Base-by-base conservation (phyloP, 2,797 vertebrate genomes). In the Huso huso region DNA sequence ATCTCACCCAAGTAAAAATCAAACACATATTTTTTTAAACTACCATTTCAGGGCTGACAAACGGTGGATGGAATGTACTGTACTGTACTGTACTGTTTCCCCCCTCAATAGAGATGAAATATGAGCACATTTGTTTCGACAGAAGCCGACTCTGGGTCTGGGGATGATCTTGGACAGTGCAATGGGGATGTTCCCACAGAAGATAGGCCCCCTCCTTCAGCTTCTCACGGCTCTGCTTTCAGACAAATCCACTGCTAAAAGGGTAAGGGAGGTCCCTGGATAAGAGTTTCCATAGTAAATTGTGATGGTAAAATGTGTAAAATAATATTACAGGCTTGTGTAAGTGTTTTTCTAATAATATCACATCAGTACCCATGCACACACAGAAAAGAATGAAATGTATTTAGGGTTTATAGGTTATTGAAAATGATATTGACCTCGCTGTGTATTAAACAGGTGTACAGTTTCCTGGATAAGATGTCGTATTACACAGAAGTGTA, bases 401-500 rank as follows among this genome's bases (percentile, higher is more conserved):
- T 37, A 37, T 37, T 37, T 37, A 37, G 23, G 23, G 23, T 37
- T 4, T 37, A 18, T 3, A 4, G 2, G 23, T 50, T n/a, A 15
- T 49, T 37, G 52, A 15, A 49, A 48, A 18, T 15, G n/a, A 59
- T 10, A 51, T 55, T 64, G 15, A 59, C 9, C 5, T 48, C 58
- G 11, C 3, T 60, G 13, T 66, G 1, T 75, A 4, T 48, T 62
- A 48, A 70, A 60, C 84, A 99, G 97, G 96, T 98, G 0, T 99
- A 98, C 80, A 97, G 87, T 71, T 95, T 99, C 79, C 82, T 99
- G 82, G 95, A 99, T 79, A 98, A 98, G 80, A 97, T 98, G 97
- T 95, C 92, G 5, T 96, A 93, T 80, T 99, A 95, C 72, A 97
- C 96, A 0, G 95, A 99, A 73, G 82, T 94, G 68, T 94, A 95